Conservation (phyloP, 2,113 vertebrate species). For the Charina bottae region DNA sequence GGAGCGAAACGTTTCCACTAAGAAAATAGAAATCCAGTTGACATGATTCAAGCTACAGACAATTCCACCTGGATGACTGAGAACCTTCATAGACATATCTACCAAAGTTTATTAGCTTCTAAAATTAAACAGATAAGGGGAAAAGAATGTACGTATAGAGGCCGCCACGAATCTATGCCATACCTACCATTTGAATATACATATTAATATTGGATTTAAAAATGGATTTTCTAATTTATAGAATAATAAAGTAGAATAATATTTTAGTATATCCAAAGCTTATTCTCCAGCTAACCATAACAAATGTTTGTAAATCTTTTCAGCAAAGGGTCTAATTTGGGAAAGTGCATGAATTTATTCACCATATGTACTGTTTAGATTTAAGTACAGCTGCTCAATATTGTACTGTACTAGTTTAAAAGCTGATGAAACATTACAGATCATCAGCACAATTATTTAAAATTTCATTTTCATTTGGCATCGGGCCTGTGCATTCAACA, state of each 20-base stretch:
- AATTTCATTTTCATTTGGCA: neutral
- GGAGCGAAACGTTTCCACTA: too few relatives aligned
- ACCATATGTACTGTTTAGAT: slow-evolving; percentile 7
- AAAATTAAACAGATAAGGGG: neutral
- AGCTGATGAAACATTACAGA: slow-evolving; percentile 1
- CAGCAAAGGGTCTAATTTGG: slow-evolving; percentile 2
- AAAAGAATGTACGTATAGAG: neutral
- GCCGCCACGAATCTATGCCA: neutral
- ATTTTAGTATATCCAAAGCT: neutral
- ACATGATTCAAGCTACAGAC: too few relatives aligned
- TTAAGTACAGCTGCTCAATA: neutral
- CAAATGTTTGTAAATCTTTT: slow-evolving; percentile 3
- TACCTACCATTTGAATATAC: neutral
- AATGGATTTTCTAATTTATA: neutral
- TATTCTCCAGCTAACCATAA: neutral
- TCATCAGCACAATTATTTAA: fast-evolving
- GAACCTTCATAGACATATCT: too few relatives aligned
- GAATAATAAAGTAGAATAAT: neutral
- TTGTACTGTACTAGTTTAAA: slow-evolving; percentile 5
- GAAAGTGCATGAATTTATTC: slow-evolving; percentile 28
- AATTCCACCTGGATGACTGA: too few relatives aligned
- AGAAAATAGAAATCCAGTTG: too few relatives aligned
- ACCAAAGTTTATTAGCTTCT: neutral
- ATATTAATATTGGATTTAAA: neutral
- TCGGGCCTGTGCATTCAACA: neutral